Conservation (phyloP, 2,888 invertebrate species). For the Holacanthella duospinosa region DNA sequence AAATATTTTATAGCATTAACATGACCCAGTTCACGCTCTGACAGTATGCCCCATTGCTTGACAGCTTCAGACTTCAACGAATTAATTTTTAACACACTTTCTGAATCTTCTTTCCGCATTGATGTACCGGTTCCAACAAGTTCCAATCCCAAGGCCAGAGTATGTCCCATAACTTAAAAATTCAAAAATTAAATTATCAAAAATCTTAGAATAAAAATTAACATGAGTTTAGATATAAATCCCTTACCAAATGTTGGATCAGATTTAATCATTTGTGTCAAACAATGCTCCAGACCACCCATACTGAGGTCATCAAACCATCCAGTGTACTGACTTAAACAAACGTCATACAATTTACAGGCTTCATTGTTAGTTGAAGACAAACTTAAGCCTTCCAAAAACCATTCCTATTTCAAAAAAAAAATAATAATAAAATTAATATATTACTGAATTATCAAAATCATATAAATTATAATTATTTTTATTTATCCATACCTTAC, state of each 20-base stretch:
- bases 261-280: background rate
- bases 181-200: too few relatives aligned
- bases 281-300: conserved; percentile 9
- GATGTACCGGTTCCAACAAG: background rate
- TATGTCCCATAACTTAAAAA: conserved; percentile 9
- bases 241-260: conserved; percentile 14
- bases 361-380: background rate
- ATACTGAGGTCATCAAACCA: conserved; percentile 14
- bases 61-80: background rate
- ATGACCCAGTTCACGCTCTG: conserved; percentile 7
- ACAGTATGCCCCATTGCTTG: background rate
- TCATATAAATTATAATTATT: background rate
- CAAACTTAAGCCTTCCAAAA: background rate
- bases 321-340: conserved; percentile 14
- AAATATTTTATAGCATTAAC: conserved; percentile 7
- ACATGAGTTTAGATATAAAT: too few relatives aligned
- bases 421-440: background rate
- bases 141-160: conserved; percentile 4
- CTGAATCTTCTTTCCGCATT: background rate
- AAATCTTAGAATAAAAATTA: too few relatives aligned
- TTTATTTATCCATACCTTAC: too few relatives aligned
- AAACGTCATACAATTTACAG: conserved; percentile 13
- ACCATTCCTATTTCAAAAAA: background rate
- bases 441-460: background rate
- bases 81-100: background rate